Percentiles rank a stretch among this genome's conserved stretches.
Conservation (phyloP, 1,140 invertebrate genomes). For the Bilobella aurantiaca region DNA sequence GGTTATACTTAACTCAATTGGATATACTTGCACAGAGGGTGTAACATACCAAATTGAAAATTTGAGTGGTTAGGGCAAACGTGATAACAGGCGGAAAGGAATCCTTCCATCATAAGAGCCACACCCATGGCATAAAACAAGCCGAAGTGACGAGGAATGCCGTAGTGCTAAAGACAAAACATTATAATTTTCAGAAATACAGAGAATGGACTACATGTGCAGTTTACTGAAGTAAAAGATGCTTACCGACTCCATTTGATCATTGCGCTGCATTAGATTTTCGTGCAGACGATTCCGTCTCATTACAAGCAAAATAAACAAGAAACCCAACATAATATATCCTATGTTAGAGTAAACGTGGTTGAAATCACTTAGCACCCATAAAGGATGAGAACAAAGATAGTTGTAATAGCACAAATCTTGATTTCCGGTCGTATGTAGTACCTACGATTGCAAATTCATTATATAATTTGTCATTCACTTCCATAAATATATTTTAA, state of each 20-base stretch:
- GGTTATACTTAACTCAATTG: background rate
- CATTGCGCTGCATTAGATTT: background rate
- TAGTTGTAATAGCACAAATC: slow-evolving; percentile 92
- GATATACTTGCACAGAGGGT: too few relatives aligned
- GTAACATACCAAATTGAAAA: slow-evolving; percentile 89
- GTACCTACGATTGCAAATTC: too few relatives aligned
- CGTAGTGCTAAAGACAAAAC: too few relatives aligned
- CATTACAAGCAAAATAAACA: slow-evolving; percentile 45
- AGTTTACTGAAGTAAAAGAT: too few relatives aligned
- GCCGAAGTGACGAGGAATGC: slow-evolving; percentile 83
- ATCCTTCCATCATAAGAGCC: slow-evolving; percentile 65
- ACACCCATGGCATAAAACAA: slow-evolving; percentile 80
- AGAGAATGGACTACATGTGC: too few relatives aligned
- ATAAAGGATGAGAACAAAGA: slow-evolving; percentile 68
- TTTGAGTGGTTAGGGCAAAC: slow-evolving; percentile 78
- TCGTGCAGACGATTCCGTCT: slow-evolving; percentile 13
- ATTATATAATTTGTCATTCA: background rate
- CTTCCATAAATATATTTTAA: background rate
- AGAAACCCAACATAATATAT: slow-evolving; percentile 68
- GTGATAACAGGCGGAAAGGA: slow-evolving; percentile 78
- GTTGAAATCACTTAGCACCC: slow-evolving; percentile 66
- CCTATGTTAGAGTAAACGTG: slow-evolving; percentile 82
- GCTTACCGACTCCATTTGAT: background rate
- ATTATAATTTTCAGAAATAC: slow-evolving; percentile 1
- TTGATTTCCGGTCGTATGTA: slow-evolving; percentile 71